Percentiles rank a stretch among this genome's conserved stretches.
phyloP scores from a whole-genome alignment of 2,797 vertebrate genomes.

The Halcyon badia region DNA sequence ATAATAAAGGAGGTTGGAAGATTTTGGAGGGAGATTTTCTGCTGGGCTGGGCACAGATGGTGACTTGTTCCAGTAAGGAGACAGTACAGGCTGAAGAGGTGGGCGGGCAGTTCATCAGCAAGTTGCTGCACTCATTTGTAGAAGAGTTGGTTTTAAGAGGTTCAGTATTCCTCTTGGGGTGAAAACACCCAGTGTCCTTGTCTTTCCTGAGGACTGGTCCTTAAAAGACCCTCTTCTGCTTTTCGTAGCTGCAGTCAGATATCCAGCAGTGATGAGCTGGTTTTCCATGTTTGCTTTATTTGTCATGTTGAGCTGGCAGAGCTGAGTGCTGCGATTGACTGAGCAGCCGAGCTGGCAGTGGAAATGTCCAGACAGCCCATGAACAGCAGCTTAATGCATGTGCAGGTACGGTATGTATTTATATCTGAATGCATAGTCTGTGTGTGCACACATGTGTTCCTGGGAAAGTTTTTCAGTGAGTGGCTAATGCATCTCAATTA shows the following conservation, averaged over 20 bases:
- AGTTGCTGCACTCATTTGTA: not conserved
- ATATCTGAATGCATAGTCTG: constrained; percentile 72
- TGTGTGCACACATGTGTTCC: constrained; percentile 52
- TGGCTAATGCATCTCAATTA: constrained; percentile 66
- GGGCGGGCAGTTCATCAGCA: not conserved
- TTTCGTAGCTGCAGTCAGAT: not conserved
- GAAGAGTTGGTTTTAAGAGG: not conserved
- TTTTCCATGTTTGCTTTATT: not conserved
- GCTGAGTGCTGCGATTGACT: constrained; percentile 3
- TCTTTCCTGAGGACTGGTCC: not conserved
- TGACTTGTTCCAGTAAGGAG: not conserved
- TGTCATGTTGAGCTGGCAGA: not conserved
- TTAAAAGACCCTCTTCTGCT: constrained; percentile 6
- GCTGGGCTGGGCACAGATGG: not conserved
- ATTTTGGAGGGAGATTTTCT: constrained; percentile 22
- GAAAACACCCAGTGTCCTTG: not conserved
- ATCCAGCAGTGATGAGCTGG: not conserved
- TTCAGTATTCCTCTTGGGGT: not conserved
- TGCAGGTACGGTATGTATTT: constrained; percentile 71
- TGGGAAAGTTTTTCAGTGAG: constrained; percentile 67
- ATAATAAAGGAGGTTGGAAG: not conserved
- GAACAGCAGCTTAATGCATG: constrained; percentile 62
- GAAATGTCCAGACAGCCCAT: constrained; percentile 43
- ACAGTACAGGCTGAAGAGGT: not conserved
- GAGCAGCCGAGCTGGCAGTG: constrained; percentile 50